phyloP scores from a whole-genome alignment of 2,113 vertebrate species.

The Chloropsis cyanopogon region DNA sequence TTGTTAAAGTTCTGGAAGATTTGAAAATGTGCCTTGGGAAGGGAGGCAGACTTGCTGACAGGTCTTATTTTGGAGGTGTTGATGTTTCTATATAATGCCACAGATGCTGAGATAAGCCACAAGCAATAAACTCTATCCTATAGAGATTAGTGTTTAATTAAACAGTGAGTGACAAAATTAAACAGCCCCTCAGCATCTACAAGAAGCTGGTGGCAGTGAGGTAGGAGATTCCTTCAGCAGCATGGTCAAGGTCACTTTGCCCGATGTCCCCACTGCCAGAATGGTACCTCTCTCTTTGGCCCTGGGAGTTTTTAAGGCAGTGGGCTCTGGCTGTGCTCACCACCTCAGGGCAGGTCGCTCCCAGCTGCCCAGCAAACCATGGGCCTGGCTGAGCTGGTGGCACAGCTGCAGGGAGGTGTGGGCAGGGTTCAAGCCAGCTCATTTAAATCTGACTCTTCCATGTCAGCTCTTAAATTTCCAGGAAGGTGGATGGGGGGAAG shows the following conservation, averaged over 20 bases:
- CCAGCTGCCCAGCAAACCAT: neutral
- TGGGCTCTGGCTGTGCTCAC: neutral
- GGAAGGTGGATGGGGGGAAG: neutral
- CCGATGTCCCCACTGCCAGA: accelerated
- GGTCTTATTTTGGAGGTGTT: neutral
- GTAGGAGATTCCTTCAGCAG: neutral
- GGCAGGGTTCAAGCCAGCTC: neutral
- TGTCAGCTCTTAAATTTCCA: neutral
- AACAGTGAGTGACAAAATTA: neutral
- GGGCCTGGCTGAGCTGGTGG: neutral
- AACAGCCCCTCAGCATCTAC: neutral
- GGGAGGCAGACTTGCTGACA: neutral
- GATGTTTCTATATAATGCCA: neutral
- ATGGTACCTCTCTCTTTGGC: neutral
- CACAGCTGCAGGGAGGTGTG: neutral
- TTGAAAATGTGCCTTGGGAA: neutral
- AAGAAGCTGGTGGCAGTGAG: neutral
- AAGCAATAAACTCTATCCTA: neutral
- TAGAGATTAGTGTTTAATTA: constrained; percentile 32
- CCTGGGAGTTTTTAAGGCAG: neutral
- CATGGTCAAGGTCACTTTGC: neutral
- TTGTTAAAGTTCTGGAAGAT: neutral
- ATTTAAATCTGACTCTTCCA: neutral
- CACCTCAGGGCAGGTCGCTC: accelerated
- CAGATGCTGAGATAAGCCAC: neutral